These are phyloP conservation scores for Oplegnathus fasciatus DNA, from an alignment of 2,113 vertebrate species.

Conservation along the genomic window DNA sequence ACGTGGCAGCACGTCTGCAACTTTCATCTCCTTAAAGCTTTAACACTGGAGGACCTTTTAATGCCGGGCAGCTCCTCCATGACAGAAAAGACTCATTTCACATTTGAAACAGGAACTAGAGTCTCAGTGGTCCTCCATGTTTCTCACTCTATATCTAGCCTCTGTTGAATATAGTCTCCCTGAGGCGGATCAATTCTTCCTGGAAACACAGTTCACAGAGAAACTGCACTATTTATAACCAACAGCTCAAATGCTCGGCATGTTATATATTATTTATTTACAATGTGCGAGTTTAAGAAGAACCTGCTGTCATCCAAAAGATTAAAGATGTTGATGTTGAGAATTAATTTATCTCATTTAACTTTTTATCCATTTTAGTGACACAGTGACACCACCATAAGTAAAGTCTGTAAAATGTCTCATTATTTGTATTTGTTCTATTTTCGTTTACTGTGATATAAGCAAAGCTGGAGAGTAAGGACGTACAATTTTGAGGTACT, in stretches of 20 bases:
- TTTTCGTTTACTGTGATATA: no score
- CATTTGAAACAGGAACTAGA: background rate
- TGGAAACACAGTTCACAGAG: slow-evolving; percentile 9
- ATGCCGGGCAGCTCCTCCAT: background rate
- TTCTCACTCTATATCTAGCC: background rate
- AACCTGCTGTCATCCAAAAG: no score
- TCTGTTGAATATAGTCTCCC: background rate
- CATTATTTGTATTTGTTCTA: no score
- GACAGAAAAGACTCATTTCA: background rate
- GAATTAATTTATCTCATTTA: no score
- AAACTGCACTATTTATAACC: slow-evolving; percentile 5
- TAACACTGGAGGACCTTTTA: background rate
- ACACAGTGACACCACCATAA: no score
- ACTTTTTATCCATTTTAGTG: no score
- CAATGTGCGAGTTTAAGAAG: background rate
- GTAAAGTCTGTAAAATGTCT: no score
- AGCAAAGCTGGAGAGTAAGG: no score
- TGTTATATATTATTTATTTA: background rate
- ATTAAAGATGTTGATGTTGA: no score
- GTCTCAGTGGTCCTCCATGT: background rate
- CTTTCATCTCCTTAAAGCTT: background rate
- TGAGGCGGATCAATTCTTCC: slow-evolving; percentile 33
- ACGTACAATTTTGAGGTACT: no score
- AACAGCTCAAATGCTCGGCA: background rate
- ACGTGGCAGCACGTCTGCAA: background rate